These are phyloP conservation scores for Myodes glareolus DNA, from an alignment of 2,113 vertebrate genomes.

Conservation along the genomic window DNA sequence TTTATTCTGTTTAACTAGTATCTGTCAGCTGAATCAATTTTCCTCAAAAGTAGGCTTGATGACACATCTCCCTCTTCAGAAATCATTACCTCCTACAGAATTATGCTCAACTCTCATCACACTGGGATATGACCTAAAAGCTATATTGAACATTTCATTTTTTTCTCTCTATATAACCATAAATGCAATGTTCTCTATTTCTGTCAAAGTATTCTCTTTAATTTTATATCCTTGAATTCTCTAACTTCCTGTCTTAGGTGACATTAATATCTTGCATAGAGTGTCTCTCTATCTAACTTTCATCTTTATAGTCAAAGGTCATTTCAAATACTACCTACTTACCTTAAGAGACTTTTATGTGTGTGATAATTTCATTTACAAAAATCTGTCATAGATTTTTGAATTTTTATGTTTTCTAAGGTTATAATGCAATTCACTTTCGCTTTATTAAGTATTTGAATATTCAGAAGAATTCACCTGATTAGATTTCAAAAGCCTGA, in stretches of 20 bases:
- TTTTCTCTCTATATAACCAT: neutral
- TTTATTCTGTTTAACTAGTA: constrained; percentile 59
- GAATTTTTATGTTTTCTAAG: constrained; percentile 50
- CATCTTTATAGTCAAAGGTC: constrained; percentile 36
- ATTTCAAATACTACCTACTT: constrained; percentile 38
- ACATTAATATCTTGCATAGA: neutral
- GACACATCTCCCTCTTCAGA: constrained; percentile 60
- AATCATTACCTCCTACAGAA: constrained; percentile 49
- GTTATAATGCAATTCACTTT: constrained; percentile 12
- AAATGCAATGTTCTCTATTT: neutral
- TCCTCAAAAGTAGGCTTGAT: constrained; percentile 46
- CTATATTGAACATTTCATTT: constrained; percentile 30
- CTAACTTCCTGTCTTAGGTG: neutral
- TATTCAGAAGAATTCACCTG: constrained; percentile 7
- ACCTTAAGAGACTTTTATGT: neutral
- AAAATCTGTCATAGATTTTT: neutral
- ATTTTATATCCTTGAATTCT: constrained; percentile 9
- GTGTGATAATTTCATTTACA: neutral
- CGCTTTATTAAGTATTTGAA: constrained; percentile 37
- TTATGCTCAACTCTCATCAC: constrained; percentile 42
- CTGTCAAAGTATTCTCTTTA: constrained; percentile 25
- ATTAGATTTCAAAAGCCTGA: constrained; percentile 31
- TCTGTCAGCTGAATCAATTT: constrained; percentile 57
- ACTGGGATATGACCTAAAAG: constrained; percentile 49
- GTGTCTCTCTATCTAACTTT: neutral